phyloP scores from a whole-genome alignment of 1,140 invertebrate genomes.

The Fragariocoptes setiger region DNA sequence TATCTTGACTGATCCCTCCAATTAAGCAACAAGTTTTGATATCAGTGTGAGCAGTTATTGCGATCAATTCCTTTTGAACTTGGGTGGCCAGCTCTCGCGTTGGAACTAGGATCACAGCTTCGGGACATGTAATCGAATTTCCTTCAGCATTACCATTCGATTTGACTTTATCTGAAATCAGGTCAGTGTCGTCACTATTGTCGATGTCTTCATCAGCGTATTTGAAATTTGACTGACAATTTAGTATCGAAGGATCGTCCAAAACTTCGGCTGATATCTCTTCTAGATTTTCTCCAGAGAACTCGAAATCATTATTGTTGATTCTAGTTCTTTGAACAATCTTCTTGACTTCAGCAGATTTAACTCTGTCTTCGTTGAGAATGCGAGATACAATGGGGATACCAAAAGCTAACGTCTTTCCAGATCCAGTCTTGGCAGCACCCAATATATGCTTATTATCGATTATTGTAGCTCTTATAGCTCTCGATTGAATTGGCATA shows the following conservation, averaged over 20 bases:
- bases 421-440: conserved; percentile 87
- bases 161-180: not conserved
- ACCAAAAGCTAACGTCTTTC: conserved; percentile 84
- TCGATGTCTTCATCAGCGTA: too few species aligned
- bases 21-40: conserved; percentile 42
- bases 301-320: not conserved
- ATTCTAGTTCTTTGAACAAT: conserved; percentile 1
- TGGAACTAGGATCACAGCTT: conserved; percentile 60
- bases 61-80: conserved; percentile 48
- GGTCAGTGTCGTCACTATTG: not conserved
- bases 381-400: conserved; percentile 64
- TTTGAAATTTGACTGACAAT: too few species aligned
- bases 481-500: conserved; percentile 41
- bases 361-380: conserved; percentile 25
- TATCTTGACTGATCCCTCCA: conserved; percentile 58
- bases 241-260: not conserved
- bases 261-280: not conserved
- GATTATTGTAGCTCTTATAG: conserved; percentile 49
- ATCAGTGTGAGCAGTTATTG: conserved; percentile 44
- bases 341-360: conserved; percentile 8
- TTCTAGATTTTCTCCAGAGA: not conserved
- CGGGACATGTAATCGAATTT: not conserved
- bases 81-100: conserved; percentile 82
- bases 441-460: conserved; percentile 56
- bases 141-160: not conserved